Evolutionary conservation across 2,113 vertebrate species (phyloP), one percentile per base, ranked within the genome.

Genomic region (Bettongia penicillata): DNA sequence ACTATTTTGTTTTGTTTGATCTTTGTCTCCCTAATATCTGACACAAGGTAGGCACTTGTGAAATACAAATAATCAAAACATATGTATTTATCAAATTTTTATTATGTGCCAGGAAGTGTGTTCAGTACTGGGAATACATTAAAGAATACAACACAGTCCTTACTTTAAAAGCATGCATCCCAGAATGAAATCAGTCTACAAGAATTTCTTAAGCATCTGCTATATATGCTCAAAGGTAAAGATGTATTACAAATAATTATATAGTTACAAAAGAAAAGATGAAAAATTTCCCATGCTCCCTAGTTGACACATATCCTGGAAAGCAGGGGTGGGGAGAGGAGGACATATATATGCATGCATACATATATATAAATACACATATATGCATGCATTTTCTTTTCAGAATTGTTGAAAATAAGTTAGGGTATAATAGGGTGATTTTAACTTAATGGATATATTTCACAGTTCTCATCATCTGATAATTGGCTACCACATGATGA

Each of bases 231-330:
- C 3, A 61, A 3, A 22, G 0, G 90, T 96, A 84, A 12, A 57
- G 1, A 25, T 90, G 26, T 9, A 77, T 93, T 89, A 11, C 22
- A 57, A 91, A 51, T 92, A 92, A 48, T 48, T 48, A 48, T 91
- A 3, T 26, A 55, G 3, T 89, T 90, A 68, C 94, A 55, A 3
- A 93, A 5, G 53, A 94, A 95, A 96, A 28, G 37, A 95, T 91
- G 31, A 68, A 68, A n/a, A 16, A n/a, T n/a, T 14, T 68, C 12
- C 61, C 19, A 5, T 68, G 31, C 31, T 68, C 61, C n/a, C 4
- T 37, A 37, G 11, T 4, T 37, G 12, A 68, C 25, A 19, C 37
- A 14, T 68, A 68, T 68, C 12, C 14, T 68, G 37, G 31, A n/a
- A 68, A n/a, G 26, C 24, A 4, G 26, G 53, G 53, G 24, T 26